Evolutionary conservation across 2,888 invertebrate genomes (phyloP), one percentile per base, ranked within the genome.

Genomic region (Atrina japonica): DNA sequence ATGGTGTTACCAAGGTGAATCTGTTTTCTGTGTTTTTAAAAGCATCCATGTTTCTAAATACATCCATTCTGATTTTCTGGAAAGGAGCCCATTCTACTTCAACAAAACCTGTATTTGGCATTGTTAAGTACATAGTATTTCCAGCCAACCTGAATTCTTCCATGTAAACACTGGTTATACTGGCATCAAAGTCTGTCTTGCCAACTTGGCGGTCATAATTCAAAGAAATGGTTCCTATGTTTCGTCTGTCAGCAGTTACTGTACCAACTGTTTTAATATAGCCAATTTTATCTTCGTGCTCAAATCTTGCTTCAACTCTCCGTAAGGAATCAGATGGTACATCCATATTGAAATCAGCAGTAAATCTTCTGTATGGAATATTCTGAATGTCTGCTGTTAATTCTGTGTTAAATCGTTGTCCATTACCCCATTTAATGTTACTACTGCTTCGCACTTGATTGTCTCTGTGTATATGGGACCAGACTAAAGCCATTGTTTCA

Each of bases 1-100:
- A 76, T 23, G 86, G 82, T 18, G 79, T 80, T 3, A 73, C 77
- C 16, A 87, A 27, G 27, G 66, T 66, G 16, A 83, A 41, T 18
- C 69, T 74, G 16, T 75, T 71, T 21, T 82, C 72, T 56, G 40
- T 25, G 23, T 56, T 35, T 18, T 35, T 30, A 16, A 56, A 9
- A 64, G 35, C 21, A 18, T 41, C 58, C 49, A 58, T 18, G 47
- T 29, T 30, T 30, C 30, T 61, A 35, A 29, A 21, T 14, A 67
- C 21, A 21, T 73, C 76, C 14, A 73, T 60, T 14, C 25, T 41
- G 18, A 83, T 73, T 0, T 47, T 56, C 25, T 74, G 70, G 47
- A 68, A 40, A n/a, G 77, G 75, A 16, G 78, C 70, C 80, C 78
- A 83, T 52, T 72, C 40, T 9, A 75, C n/a, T 27, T 75, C 69